phyloP scores from a whole-genome alignment of 2,113 vertebrate genomes.

The Lipophrys pholis region DNA sequence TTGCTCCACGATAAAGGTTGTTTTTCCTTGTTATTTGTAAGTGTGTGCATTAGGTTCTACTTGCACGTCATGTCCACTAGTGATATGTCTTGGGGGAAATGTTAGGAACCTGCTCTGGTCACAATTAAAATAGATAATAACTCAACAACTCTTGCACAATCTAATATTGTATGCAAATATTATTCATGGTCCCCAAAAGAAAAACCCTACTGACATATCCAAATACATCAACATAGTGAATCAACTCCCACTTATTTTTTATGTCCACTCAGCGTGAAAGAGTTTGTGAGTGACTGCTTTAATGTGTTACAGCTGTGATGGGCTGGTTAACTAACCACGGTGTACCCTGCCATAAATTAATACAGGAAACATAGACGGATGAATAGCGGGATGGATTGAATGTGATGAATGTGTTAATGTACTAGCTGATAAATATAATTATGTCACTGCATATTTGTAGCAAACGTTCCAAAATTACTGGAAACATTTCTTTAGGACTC shows the following conservation, averaged over 20 bases:
- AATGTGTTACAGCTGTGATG: too few relatives aligned
- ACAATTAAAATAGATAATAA: too few relatives aligned
- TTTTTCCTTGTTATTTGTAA: background rate
- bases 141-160: too few relatives aligned
- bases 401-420: background rate
- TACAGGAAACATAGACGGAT: too few relatives aligned
- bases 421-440: background rate
- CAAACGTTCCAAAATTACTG: conserved; percentile 4
- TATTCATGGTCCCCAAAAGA: background rate
- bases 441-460: background rate
- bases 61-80: background rate
- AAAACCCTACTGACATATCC: background rate
- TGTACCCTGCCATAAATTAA: too few relatives aligned
- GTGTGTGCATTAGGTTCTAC: background rate
- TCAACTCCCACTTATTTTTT: too few relatives aligned
- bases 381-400: background rate
- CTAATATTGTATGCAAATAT: background rate
- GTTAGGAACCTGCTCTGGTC: too few relatives aligned
- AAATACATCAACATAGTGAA: too few relatives aligned
- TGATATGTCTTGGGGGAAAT: too few relatives aligned
- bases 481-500: background rate
- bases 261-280: too few relatives aligned
- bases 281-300: too few relatives aligned
- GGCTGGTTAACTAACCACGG: too few relatives aligned
- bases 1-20: background rate